Evolutionary conservation across 2,888 invertebrate genomes (phyloP).

Genomic region (Argyra leucocephala): DNA sequence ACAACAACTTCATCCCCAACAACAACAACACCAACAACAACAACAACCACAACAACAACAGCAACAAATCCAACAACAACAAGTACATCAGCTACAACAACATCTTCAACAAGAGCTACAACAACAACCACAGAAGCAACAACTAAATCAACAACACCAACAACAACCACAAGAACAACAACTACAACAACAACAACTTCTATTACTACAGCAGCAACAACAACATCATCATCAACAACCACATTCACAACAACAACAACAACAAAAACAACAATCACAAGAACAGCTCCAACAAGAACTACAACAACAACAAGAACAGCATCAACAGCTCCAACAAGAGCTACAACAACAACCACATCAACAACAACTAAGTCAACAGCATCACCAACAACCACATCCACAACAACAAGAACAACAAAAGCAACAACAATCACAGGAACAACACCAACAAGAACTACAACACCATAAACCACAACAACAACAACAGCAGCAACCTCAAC

Average conservation of each 20-base stretch:
- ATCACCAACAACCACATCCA: conserved; percentile 23
- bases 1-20: conserved; percentile 18
- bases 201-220: conserved; percentile 26
- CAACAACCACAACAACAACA: conserved; percentile 9
- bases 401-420: conserved; percentile 20
- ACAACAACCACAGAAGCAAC: conserved; percentile 26
- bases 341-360: conserved; percentile 21
- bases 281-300: conserved; percentile 19
- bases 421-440: conserved; percentile 13
- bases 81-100: conserved; percentile 21
- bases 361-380: conserved; percentile 20
- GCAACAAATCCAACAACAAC: conserved; percentile 25
- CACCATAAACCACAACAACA: conserved; percentile 25
- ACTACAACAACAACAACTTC: conserved; percentile 16
- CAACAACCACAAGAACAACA: conserved; percentile 15
- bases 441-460: conserved; percentile 16
- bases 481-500: conserved; percentile 21
- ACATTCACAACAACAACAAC: conserved; percentile 23
- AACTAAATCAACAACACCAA: conserved; percentile 20
- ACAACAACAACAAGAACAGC: not conserved
- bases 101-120: conserved; percentile 20
- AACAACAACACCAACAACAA: conserved; percentile 18
- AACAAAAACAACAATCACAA: conserved; percentile 18
- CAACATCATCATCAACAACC: conserved; percentile 21
- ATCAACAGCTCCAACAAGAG: conserved; percentile 26